phyloP scores from a whole-genome alignment of 53 echinoderm and acorn worm species.

The Arbacia lixula region DNA sequence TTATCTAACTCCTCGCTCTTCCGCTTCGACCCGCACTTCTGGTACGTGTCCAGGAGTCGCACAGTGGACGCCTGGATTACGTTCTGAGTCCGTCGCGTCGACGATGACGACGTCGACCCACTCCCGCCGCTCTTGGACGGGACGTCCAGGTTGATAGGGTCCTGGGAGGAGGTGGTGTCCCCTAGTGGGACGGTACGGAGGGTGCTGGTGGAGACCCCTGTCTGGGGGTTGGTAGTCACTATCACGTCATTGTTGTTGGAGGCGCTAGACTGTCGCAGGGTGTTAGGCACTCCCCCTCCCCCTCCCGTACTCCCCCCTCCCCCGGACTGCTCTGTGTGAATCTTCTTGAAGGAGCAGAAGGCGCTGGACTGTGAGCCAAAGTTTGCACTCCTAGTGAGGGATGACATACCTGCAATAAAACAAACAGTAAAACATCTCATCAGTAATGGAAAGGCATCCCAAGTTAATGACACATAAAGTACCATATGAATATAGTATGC shows the following conservation, averaged over 20 bases:
- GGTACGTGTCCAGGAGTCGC: slow-evolving; percentile 89
- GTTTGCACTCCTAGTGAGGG: slow-evolving; percentile 45
- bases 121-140: slow-evolving; percentile 45
- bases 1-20: slow-evolving; percentile 95
- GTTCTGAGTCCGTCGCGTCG: slow-evolving; percentile 67
- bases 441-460: background rate
- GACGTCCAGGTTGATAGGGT: slow-evolving; percentile 25
- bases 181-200: slow-evolving; percentile 63
- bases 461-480: background rate
- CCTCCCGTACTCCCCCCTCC: too few relatives aligned
- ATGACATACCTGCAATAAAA: slow-evolving; percentile 59
- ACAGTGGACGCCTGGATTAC: slow-evolving; percentile 88
- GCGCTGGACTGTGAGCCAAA: slow-evolving; percentile 93
- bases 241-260: slow-evolving; percentile 76
- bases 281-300: too few relatives aligned
- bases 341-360: slow-evolving; percentile 88
- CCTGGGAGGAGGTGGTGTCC: slow-evolving; percentile 31
- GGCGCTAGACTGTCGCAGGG: slow-evolving; percentile 13
- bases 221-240: slow-evolving; percentile 63
- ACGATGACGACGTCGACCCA: slow-evolving; percentile 21
- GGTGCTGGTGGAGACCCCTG: slow-evolving; percentile 60
- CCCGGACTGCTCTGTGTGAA: background rate
- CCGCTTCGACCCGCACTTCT: slow-evolving; percentile 97
- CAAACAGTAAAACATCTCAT: background rate
- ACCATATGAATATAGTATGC: too few relatives aligned